A percentile compares a stretch with the other conserved stretches of the same genome.
These are phyloP conservation scores for Drosophila neocordata DNA, from an alignment of 1,140 invertebrate genomes.

Conservation along the genomic window DNA sequence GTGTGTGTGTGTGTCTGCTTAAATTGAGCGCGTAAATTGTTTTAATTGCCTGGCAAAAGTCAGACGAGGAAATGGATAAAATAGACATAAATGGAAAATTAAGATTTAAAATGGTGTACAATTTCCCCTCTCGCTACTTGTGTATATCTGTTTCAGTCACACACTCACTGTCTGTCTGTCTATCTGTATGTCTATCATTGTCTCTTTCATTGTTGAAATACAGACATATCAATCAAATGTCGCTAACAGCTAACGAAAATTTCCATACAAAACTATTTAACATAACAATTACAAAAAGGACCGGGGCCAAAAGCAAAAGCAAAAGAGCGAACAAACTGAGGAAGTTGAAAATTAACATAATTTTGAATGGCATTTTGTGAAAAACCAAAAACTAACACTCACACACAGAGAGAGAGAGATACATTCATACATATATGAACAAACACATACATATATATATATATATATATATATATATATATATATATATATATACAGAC, in stretches of 20 bases:
- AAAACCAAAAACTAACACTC: slow-evolving; percentile 38
- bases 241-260: slow-evolving; percentile 64
- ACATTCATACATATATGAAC: not conserved
- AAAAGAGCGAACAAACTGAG: not conserved
- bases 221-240: slow-evolving; percentile 60
- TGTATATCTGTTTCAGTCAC: too few relatives aligned
- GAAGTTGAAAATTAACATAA: slow-evolving; percentile 62
- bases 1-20: slow-evolving; percentile 42
- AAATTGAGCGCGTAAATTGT: slow-evolving; percentile 80
- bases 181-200: not conserved
- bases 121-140: not conserved
- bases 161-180: not conserved
- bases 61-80: slow-evolving; percentile 21
- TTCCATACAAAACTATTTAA: slow-evolving; percentile 78
- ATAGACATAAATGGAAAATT: slow-evolving; percentile 51
- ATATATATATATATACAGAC: not conserved
- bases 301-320: too few relatives aligned
- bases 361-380: slow-evolving; percentile 62
- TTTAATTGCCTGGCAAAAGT: slow-evolving; percentile 59
- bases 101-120: slow-evolving; percentile 29
- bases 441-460: not conserved
- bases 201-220: not conserved
- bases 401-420: too few relatives aligned
- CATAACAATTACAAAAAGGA: slow-evolving; percentile 65
- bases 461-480: not conserved